These are phyloP conservation scores for Dendropsophus ebraccatus DNA, from an alignment of 2,113 vertebrate genomes.

Conservation along the genomic window DNA sequence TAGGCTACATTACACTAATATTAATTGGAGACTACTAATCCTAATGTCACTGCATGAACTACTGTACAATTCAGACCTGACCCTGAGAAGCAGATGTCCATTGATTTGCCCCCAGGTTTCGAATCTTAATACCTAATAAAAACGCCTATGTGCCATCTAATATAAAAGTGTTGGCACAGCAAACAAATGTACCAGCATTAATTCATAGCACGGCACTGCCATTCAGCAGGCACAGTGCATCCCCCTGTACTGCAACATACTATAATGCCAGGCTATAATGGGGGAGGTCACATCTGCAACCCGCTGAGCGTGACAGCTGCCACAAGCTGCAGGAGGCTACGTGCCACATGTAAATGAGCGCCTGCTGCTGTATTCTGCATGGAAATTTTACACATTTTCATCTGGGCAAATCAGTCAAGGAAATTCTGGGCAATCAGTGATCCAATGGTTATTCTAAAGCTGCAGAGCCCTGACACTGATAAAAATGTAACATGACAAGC, in stretches of 20 bases:
- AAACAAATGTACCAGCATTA: background rate
- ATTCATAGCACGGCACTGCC: background rate
- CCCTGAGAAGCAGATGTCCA: background rate
- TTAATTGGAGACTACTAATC: background rate
- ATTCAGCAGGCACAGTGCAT: slow-evolving; percentile 14
- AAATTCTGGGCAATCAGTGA: background rate
- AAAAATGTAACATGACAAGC: slow-evolving; percentile 3
- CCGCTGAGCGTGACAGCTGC: slow-evolving; percentile 40
- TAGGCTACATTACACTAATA: no score
- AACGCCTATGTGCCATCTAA: background rate
- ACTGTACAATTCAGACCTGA: background rate
- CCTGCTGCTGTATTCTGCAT: slow-evolving; percentile 11
- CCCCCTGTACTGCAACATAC: slow-evolving; percentile 22
- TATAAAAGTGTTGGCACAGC: background rate
- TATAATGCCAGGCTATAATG: slow-evolving; percentile 39
- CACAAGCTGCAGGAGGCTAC: slow-evolving; percentile 34
- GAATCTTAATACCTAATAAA: background rate
- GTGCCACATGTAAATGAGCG: slow-evolving; percentile 38
- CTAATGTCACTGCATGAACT: background rate
- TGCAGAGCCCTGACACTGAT: background rate
- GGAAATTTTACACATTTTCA: slow-evolving; percentile 20
- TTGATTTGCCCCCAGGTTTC: background rate
- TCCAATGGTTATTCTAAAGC: background rate
- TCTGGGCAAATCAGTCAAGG: background rate
- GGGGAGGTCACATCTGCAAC: slow-evolving; percentile 42